A percentile compares a stretch with the other conserved stretches of the same genome.
These are phyloP conservation scores for Schizopygopsis pylzovi DNA, from an alignment of 2,797 vertebrate species.

Conservation along the genomic window DNA sequence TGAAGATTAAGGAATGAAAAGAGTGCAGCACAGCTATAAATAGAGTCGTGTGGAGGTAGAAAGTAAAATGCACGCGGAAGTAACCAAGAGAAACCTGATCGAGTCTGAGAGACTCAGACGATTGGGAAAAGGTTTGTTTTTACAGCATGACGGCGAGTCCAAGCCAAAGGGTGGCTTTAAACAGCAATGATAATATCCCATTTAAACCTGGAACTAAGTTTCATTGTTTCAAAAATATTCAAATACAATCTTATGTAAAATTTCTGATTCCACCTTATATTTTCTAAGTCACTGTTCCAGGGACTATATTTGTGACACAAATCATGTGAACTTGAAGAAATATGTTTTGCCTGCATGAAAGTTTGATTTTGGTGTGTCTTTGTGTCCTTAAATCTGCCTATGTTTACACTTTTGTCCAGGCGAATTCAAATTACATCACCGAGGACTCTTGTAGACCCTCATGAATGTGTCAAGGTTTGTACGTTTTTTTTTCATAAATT, in stretches of 20 bases:
- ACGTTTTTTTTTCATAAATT: too few relatives aligned
- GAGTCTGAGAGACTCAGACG: not conserved
- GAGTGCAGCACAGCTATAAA: not conserved
- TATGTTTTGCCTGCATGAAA: not conserved
- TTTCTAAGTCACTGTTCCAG: not conserved
- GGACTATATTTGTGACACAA: not conserved
- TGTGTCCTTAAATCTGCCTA: not conserved
- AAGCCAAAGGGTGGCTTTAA: not conserved
- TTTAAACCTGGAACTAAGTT: not conserved
- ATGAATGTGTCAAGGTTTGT: not conserved
- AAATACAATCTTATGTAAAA: not conserved
- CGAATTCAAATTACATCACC: not conserved
- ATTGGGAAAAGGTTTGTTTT: not conserved
- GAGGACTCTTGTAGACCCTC: not conserved
- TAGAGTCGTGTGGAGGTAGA: not conserved
- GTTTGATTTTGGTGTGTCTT: not conserved
- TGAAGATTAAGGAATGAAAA: not conserved
- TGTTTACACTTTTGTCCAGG: constrained; percentile 1
- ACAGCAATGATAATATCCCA: not conserved
- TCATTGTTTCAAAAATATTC: not conserved
- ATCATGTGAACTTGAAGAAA: not conserved
- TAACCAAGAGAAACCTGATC: not conserved
- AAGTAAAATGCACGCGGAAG: not conserved
- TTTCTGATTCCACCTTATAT: not conserved
- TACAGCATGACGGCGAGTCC: not conserved